These are phyloP conservation scores for Sus cebifrons DNA, from an alignment of 2,797 vertebrate species.

Conservation along the genomic window DNA sequence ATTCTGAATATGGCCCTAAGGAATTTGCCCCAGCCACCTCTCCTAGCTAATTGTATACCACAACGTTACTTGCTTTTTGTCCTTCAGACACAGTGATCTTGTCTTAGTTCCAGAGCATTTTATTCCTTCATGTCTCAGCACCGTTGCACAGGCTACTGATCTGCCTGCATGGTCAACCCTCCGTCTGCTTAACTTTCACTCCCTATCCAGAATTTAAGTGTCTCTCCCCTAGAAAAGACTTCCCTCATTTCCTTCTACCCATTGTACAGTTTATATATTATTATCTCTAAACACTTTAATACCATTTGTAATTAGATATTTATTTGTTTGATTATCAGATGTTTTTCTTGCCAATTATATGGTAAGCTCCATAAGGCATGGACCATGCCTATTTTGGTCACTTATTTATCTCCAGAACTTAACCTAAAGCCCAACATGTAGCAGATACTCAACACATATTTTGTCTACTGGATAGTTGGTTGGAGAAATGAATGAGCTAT, in stretches of 20 bases:
- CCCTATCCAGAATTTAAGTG: neutral
- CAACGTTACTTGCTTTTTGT: neutral
- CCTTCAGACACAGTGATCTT: neutral
- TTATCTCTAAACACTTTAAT: slow-evolving; percentile 4
- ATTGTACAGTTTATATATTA: neutral
- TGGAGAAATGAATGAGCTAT: neutral
- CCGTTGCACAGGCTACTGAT: too few species aligned
- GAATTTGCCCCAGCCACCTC: neutral
- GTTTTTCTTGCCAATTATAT: neutral
- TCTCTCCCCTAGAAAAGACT: neutral
- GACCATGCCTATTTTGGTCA: neutral
- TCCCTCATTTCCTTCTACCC: neutral
- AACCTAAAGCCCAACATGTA: neutral
- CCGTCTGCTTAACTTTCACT: neutral
- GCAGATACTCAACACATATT: neutral
- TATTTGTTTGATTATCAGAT: neutral
- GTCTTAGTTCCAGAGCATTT: neutral
- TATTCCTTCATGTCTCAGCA: neutral
- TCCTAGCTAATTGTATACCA: neutral
- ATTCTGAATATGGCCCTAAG: neutral
- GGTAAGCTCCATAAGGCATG: neutral
- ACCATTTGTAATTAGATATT: slow-evolving; percentile 6
- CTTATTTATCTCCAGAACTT: neutral
- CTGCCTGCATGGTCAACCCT: neutral
- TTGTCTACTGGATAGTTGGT: neutral